Evolutionary conservation across 2,888 invertebrate species (phyloP), one percentile per base, ranked within the genome.

Genomic region (Tachina grossa): DNA sequence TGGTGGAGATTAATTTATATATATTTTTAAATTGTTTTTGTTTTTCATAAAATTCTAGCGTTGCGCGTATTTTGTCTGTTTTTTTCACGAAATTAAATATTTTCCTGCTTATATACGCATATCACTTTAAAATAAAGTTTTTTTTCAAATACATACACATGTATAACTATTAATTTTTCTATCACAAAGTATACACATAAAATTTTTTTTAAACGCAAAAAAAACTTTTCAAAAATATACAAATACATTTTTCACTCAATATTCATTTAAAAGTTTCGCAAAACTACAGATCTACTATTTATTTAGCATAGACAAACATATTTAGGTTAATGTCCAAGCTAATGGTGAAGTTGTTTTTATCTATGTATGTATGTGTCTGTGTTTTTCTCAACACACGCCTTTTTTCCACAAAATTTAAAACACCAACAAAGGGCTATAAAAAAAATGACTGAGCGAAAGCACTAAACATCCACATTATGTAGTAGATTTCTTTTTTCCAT

Each of bases 381-480:
- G n/a, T 41, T 47, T 16, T 61, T 47, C 39, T 3, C 66, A 66
- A 49, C 9, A 45, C 8, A 51, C 11, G 6, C 51, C 6, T 9
- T 31, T 66, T 68, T 66, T 55, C 45, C 2, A 41, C 16, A 19
- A 22, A 57, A 69, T 43, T 19, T 57, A 61, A 77, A 71, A 57
- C 68, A 78, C 57, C 83, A 65, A 59, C 55, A 43, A 75, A 61
- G 47, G 72, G 61, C 55, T 74, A 53, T 45, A 59, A 83, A 14
- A 63, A 69, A 53, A 69, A 68, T 78, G 57, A 82, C 63, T 47
- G 68, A 65, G 47, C 77, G 79, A 82, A 71, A 78, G 51, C 71
- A 68, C 79, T 69, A 81, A 77, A 49, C 77, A 78, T 80, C 71
- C 69, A 79, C 78, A 83, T 69, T 82, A 69, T 55, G 55, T 77